Evolutionary conservation across 2,113 vertebrate genomes (phyloP).

Genomic region (Hippoglossus stenolepis): DNA sequence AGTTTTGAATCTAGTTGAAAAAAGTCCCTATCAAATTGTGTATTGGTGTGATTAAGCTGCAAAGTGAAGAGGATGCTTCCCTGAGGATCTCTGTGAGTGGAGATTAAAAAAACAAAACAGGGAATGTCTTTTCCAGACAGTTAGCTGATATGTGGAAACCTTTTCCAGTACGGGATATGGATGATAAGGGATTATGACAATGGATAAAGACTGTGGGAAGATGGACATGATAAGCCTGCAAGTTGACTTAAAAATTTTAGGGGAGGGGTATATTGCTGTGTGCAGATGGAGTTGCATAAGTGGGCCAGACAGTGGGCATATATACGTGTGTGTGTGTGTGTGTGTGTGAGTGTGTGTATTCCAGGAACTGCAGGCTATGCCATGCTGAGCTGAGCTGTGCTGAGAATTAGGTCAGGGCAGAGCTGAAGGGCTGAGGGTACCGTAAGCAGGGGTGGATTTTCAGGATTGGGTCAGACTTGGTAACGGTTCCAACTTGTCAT

Average conservation of each 20-base stretch:
- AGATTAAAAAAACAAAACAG: constrained; percentile 22
- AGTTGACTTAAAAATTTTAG: constrained; percentile 42
- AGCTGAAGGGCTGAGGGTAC: constrained; percentile 67
- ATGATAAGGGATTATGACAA: constrained; percentile 47
- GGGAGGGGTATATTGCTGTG: constrained; percentile 34
- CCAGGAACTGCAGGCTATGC: constrained; percentile 64
- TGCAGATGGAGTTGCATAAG: constrained; percentile 69
- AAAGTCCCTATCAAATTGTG: background rate
- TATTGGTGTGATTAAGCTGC: constrained; percentile 26
- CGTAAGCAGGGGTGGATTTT: constrained; percentile 61
- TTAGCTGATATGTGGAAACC: constrained; percentile 39
- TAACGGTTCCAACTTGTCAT: constrained; percentile 31
- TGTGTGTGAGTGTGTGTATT: constrained; percentile 38
- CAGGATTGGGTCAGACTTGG: constrained; percentile 25
- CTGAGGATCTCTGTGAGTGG: constrained; percentile 23
- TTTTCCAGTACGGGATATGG: constrained; percentile 24
- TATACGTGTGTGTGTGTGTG: constrained; percentile 17
- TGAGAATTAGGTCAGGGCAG: constrained; percentile 79
- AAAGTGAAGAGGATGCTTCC: constrained; percentile 30
- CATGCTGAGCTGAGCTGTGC: constrained; percentile 65
- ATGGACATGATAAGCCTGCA: constrained; percentile 43
- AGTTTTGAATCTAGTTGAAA: background rate
- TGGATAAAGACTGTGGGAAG: constrained; percentile 51
- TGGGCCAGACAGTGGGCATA: constrained; percentile 53
- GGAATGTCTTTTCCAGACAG: constrained; percentile 16